Base-by-base conservation (phyloP, 2,888 invertebrate species). In the Amphimallon solstitiale region DNA sequence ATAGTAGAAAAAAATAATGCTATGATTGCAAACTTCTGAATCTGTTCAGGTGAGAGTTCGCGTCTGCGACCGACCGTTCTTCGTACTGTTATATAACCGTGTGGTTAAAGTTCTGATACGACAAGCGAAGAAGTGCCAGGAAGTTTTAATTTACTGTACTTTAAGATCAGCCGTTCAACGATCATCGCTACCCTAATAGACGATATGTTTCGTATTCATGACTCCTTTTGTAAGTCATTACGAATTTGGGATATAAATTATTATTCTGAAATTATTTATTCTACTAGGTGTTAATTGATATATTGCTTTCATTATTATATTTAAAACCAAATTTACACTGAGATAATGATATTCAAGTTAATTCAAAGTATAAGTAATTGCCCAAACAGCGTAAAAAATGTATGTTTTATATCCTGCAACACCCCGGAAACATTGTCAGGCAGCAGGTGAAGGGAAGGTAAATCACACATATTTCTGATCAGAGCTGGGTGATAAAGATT, bases 61-160 rank as follows among this genome's bases (percentile, higher is more conserved):
- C 15, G 29, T 43, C 9, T 9, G 9, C 14, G 15, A 29, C 23
- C 43, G 56, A 43, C 29, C 29, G 56, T 43, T 59, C 56, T 59
- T 43, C 43, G 12, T 43, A 59, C 15, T 43, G 43, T 59, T 59
- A 45, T 43, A 23, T 45, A 45, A 59, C 19, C 14, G 17, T 43
- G 23, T 34, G 43, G 56, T 59, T 59, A 43, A 59, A 59, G 43
- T 43, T 59, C 56, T 15, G 43, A 59, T 34, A 7, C 56, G 56
- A 12, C 15, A 23, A 59, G 38, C 56, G 35, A 51, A 60, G 49
- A 59, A 65, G 66, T 68, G 64, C 68, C 71, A 66, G 71, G 71
- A 71, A 71, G 69, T 70, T 70, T 70, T 70, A 70, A 72, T 72
- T 72, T 70, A 69, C 56, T 56, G 56, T 43, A 68, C 69, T 66